phyloP scores from a whole-genome alignment of 2,113 vertebrate genomes.

The Atherinomorus stipes region DNA sequence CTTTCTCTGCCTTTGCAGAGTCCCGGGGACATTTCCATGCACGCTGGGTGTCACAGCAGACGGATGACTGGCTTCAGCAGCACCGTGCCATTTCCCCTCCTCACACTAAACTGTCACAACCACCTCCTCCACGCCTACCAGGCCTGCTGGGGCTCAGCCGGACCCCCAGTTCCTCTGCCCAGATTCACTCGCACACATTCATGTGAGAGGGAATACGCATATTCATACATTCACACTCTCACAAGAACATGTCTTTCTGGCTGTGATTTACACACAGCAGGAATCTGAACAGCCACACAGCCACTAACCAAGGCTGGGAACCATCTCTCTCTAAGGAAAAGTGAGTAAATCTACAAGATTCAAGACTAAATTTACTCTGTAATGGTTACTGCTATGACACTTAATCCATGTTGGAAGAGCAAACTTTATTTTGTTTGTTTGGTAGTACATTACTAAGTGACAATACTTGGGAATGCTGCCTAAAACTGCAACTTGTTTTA shows the following conservation, averaged over 20 bases:
- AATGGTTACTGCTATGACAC: constrained; percentile 52
- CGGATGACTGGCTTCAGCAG: constrained; percentile 70
- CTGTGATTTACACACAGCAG: constrained; percentile 59
- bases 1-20: constrained; percentile 60
- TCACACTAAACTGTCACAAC: constrained; percentile 68
- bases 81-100: constrained; percentile 62
- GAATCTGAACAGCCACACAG: constrained; percentile 28
- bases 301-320: constrained; percentile 29
- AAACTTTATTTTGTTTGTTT: background rate
- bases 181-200: constrained; percentile 8
- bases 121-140: constrained; percentile 28
- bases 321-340: constrained; percentile 40
- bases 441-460: background rate
- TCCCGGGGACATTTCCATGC: constrained; percentile 67
- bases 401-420: constrained; percentile 7
- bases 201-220: background rate
- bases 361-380: constrained; percentile 42
- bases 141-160: constrained; percentile 27
- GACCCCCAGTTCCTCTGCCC: constrained; percentile 41
- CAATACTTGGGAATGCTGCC: constrained; percentile 1
- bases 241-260: constrained; percentile 22
- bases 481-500: background rate
- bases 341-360: constrained; percentile 49
- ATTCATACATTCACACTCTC: constrained; percentile 27
- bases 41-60: constrained; percentile 78